Evolutionary conservation across 1,140 invertebrate species (phyloP).

Genomic region (Drosophila lacertosa): DNA sequence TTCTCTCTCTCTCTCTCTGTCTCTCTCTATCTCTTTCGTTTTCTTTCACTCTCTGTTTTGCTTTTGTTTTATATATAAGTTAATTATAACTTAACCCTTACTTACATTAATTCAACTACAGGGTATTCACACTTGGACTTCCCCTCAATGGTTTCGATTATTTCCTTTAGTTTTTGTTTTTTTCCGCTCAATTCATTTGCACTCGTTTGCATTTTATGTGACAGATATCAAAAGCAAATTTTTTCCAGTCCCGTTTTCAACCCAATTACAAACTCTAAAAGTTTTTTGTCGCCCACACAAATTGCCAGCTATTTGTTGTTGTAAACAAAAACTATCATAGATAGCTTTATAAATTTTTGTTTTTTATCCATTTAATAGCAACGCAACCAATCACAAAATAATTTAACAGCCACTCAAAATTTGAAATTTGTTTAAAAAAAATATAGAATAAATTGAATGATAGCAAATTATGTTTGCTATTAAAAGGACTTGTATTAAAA

Average conservation of each 20-base stretch:
- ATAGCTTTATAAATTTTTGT: constrained; percentile 20
- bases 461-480: no score
- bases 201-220: constrained; percentile 16
- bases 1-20: not conserved
- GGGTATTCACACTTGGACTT: not conserved
- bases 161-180: not conserved
- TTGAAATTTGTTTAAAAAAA: no score
- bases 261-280: not conserved
- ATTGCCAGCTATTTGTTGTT: constrained; percentile 1
- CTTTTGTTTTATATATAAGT: no score
- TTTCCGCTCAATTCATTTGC: not conserved
- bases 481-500: no score
- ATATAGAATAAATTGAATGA: no score
- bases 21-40: no score
- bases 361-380: not conserved
- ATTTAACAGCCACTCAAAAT: not conserved
- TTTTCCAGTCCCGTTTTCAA: not conserved
- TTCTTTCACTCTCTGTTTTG: not conserved
- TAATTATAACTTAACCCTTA: no score
- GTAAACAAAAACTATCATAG: no score
- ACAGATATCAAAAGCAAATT: constrained; percentile 26
- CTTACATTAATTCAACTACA: not conserved
- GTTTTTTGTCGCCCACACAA: constrained; percentile 6
- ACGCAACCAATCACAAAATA: not conserved
- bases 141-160: no score